A percentile compares a stretch with the other conserved stretches of the same genome.
These are phyloP conservation scores for Musca domestica DNA, from an alignment of 1,140 invertebrate genomes.

Conservation along the genomic window DNA sequence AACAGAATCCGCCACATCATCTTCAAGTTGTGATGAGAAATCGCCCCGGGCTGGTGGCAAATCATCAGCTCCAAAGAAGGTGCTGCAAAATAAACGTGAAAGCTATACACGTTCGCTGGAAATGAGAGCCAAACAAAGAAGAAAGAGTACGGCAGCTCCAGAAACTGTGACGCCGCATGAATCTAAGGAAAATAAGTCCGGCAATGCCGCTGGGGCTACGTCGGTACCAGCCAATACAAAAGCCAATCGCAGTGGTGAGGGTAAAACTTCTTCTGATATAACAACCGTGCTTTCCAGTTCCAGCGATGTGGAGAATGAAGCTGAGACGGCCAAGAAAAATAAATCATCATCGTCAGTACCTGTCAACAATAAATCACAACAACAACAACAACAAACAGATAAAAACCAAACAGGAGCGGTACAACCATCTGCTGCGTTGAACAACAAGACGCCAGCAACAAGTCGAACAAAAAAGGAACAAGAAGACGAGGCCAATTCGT, in stretches of 20 bases:
- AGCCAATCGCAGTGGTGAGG: background rate
- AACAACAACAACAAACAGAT: conserved; percentile 35
- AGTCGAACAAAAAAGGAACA: conserved; percentile 35
- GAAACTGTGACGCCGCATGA: background rate
- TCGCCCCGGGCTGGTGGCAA: conserved; percentile 4
- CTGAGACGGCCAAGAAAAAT: conserved; percentile 22
- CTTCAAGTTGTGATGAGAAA: conserved; percentile 26
- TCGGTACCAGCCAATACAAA: conserved; percentile 28
- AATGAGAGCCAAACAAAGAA: conserved; percentile 51
- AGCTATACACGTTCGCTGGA: conserved; percentile 42
- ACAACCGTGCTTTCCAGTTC: conserved; percentile 47
- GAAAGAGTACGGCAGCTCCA: conserved; percentile 41
- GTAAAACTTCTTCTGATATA: conserved; percentile 27
- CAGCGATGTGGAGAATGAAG: conserved; percentile 43
- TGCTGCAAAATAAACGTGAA: conserved; percentile 25
- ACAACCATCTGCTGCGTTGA: background rate
- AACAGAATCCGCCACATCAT: conserved; percentile 26
- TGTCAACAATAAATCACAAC: conserved; percentile 32
- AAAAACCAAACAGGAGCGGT: conserved; percentile 36
- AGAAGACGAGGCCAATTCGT: background rate
- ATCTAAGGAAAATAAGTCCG: no score
- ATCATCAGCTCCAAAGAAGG: conserved; percentile 24
- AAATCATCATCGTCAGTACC: conserved; percentile 48
- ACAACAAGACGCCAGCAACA: conserved; percentile 49
- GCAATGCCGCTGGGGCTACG: background rate